Evolutionary conservation across 2,113 vertebrate genomes (phyloP), one percentile per base, ranked within the genome.

Genomic region (Solenodon paradoxus): DNA sequence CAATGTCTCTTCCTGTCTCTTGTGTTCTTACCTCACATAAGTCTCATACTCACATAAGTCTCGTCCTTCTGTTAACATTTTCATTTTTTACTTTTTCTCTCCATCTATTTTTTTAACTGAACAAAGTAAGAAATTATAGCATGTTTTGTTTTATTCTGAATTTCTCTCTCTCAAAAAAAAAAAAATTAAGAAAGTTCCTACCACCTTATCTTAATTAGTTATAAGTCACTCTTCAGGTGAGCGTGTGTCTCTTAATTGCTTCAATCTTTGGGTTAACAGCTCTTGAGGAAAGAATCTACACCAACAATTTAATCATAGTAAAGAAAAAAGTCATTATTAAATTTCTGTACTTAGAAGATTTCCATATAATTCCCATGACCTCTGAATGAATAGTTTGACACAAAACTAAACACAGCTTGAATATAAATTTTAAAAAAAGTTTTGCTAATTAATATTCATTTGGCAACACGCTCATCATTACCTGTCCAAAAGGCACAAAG

Each of bases 401-500:
- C 24, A 95, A 93, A 92, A 77, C 24, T 38, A 75, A 81, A 35
- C 28, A 93, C 13, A 94, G 24, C 5, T 69, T 84, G 57, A 86
- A 66, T 77, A 95, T 40, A 94, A 86, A 84, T 74, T n/a, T n/a
- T 74, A 94, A 87, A 95, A 40, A 3, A 49, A 4, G 40, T 83
- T 87, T 93, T 79, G n/a, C 49, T 90, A n/a, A 96, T 69, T 90
- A 51, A 95, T 95, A 85, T 94, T 94, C 22, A 95, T 59, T 38
- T 88, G 35, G 38, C 42, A 78, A 88, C 45, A 55, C 3, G n/a
- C 49, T 97, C 94, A 30, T 63, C 9, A 88, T 88, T 97, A 99
- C 99, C 99, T 99, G 99, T 94, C 99, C 99, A 97, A 99, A 99
- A 95, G 99, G 99, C 91, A 99, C 97, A 98, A 99, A 99, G 77